A percentile compares a stretch with the other conserved stretches of the same genome.
These are phyloP conservation scores for Ctenopoma kingsleyae DNA, from an alignment of 2,797 vertebrate species.

Conservation along the genomic window DNA sequence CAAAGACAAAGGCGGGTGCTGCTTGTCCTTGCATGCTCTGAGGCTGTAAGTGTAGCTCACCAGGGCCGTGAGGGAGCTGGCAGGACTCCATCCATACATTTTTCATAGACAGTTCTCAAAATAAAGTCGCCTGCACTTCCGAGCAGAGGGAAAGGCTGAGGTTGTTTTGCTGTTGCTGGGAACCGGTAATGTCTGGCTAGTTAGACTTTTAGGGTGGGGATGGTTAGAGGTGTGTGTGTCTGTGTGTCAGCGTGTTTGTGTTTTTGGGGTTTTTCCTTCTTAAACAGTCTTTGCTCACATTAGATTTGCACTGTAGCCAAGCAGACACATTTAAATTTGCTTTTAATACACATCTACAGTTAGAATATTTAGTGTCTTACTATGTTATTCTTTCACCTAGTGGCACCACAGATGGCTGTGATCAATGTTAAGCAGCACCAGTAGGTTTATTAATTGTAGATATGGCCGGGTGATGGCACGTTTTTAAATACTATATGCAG, in stretches of 20 bases:
- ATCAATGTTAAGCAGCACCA: background rate
- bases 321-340: background rate
- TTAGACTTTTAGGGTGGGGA: conserved; percentile 27
- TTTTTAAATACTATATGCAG: background rate
- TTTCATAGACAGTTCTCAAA: conserved; percentile 76
- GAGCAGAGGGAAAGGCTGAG: conserved; percentile 32
- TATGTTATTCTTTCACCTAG: background rate
- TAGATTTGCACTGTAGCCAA: conserved; percentile 5
- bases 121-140: conserved; percentile 59
- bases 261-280: background rate
- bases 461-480: background rate
- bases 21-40: conserved; percentile 61
- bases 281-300: conserved; percentile 1
- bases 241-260: background rate
- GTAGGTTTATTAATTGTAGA: background rate
- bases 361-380: background rate
- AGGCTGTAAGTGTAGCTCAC: conserved; percentile 63
- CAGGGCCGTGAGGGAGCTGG: conserved; percentile 42
- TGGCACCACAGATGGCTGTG: background rate
- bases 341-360: background rate
- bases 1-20: conserved; percentile 48
- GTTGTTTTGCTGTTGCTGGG: conserved; percentile 38
- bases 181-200: conserved; percentile 34
- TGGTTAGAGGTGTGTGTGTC: conserved; percentile 8
- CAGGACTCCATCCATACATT: conserved; percentile 69